Base-by-base conservation (phyloP, 2,797 vertebrate genomes). In the Margarornis squamiger region DNA sequence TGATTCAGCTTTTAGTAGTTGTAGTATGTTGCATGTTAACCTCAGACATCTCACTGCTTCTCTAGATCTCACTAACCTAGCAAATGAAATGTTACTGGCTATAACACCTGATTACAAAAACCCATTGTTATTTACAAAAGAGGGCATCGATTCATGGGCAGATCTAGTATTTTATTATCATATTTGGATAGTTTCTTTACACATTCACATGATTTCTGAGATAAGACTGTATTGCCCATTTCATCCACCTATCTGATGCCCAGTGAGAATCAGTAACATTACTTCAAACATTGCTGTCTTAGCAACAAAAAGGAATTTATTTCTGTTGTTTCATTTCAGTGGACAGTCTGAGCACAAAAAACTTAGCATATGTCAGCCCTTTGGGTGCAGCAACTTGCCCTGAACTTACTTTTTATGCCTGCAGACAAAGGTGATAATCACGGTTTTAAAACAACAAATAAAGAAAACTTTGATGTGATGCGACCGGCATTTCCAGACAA, bases 281-380 rank as follows among this genome's bases (percentile, higher is more conserved):
- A 54, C 34, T 70, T 79, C n/a, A 73, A 54, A 13, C 7, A 19
- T 30, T 46, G 17, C 20, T 81, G 19, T 66, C 19, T 32, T 32
- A 70, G 41, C 30, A 72, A 51, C 17, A 68, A 67, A 61, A 72
- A 49, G 5, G 9, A 61, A 36, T 10, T 23, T 21, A 34, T 0
- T 6, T 1, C 1, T 9, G 6, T 12, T 41, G 20, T 49, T 80
- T 68, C 51, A 66, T 32, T 26, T n/a, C 16, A n/a, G 48, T 43
- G 9, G 6, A 27, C 29, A 51, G 14, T 32, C 70, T 23, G 59
- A 91, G 16, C 15, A 62, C 18, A 79, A 78, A 15, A 22, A 77
- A 29, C 36, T 0, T 1, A 66, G 12, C 15, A 52, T 16, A 48
- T 4, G 1, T 4, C 38, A 45, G 21, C 4, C 2, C 5, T 29